These are phyloP conservation scores for Tachuris rubrigastra DNA, from an alignment of 2,113 vertebrate genomes.

Conservation along the genomic window DNA sequence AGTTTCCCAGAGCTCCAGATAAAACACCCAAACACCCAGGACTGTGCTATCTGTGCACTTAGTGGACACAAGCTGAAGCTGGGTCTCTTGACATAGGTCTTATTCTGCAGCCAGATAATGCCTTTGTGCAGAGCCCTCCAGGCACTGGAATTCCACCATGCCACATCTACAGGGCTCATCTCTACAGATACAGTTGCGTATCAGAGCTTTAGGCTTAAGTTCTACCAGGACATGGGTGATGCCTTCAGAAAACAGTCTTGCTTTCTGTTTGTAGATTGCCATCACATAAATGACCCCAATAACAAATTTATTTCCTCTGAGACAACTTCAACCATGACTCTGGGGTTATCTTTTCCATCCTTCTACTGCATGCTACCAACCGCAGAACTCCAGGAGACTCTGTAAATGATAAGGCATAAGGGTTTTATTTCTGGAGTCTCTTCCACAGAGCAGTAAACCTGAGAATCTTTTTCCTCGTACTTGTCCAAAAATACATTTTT, in stretches of 20 bases:
- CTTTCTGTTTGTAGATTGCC: not conserved
- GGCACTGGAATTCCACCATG: not conserved
- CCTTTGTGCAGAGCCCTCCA: not conserved
- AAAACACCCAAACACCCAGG: not conserved
- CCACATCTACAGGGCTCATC: not conserved
- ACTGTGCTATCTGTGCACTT: not conserved
- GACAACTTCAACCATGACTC: not conserved
- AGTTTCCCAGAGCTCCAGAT: not conserved
- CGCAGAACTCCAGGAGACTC: not conserved
- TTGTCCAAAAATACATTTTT: not conserved
- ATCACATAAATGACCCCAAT: not conserved
- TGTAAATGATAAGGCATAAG: not conserved
- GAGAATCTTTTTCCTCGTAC: not conserved
- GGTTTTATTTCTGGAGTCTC: not conserved
- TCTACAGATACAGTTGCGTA: not conserved
- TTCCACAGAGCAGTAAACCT: not conserved
- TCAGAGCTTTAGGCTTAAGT: not conserved
- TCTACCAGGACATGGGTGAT: not conserved
- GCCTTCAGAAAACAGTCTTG: not conserved
- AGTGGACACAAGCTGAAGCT: not conserved
- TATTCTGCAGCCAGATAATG: not conserved
- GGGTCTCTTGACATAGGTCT: not conserved
- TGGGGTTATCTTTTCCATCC: constrained; percentile 16
- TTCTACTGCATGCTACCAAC: not conserved
- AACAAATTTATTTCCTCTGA: not conserved